Evolutionary conservation across 1,140 invertebrate genomes (phyloP).

Genomic region (Andricus grossulariae): DNA sequence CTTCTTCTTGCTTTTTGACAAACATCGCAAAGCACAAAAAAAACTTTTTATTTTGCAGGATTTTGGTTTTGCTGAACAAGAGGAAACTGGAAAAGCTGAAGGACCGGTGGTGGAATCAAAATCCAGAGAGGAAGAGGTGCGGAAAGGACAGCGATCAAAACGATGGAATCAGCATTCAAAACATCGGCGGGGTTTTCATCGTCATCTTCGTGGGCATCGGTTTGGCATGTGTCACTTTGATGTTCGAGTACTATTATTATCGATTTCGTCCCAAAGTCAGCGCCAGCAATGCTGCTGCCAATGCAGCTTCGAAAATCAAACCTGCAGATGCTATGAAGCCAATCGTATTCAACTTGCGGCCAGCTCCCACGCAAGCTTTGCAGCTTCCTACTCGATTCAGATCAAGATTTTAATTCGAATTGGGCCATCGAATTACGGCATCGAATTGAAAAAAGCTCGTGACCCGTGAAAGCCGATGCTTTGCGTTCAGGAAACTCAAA

Average conservation of each 20-base stretch:
- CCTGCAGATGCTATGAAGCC: constrained; percentile 47
- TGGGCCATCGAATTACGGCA: background rate
- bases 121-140: constrained; percentile 86
- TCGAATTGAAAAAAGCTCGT: constrained; percentile 21
- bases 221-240: constrained; percentile 92
- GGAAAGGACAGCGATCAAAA: constrained; percentile 93
- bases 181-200: constrained; percentile 98
- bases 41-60: constrained; percentile 77
- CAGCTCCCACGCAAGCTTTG: constrained; percentile 56
- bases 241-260: constrained; percentile 97
- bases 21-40: too few relatives aligned
- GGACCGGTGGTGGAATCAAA: constrained; percentile 96
- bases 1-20: too few relatives aligned
- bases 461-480: constrained; percentile 19
- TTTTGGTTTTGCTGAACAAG: constrained; percentile 94
- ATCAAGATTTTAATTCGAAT: constrained; percentile 55
- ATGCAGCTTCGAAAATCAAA: constrained; percentile 42
- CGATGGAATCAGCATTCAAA: constrained; percentile 97
- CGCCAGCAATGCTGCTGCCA: constrained; percentile 30
- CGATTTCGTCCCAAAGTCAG: constrained; percentile 77
- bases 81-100: constrained; percentile 94
- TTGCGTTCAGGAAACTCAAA: constrained; percentile 7
- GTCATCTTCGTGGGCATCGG: constrained; percentile 96
- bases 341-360: constrained; percentile 62
- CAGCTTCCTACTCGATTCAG: constrained; percentile 49